Base-by-base conservation (phyloP, 2,888 invertebrate genomes). In the Drosophila eohydei region DNA sequence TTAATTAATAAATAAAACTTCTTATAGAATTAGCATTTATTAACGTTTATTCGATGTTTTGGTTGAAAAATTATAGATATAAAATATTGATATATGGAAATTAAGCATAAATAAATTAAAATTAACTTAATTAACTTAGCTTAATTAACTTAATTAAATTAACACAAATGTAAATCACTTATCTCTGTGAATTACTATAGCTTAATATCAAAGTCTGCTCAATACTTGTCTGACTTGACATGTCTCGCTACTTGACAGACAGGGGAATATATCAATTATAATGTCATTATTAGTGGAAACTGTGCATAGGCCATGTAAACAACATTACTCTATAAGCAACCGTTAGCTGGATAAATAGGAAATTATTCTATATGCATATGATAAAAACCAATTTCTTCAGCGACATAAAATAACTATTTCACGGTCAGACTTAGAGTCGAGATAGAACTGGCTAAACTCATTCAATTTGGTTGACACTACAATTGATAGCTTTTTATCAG, bases 401-500 rank as follows among this genome's bases (percentile, higher is more conserved):
- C n/a, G 7, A 50, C 52, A 28, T 14, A 26, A 66, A 50, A 14
- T 9, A 67, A 34, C 34, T 41, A 50, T 66, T 50, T 62, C 56
- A 38, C 40, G 51, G 60, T 40, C 40, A 12, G 21, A 26, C 11
- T n/a, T 1, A 2, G 21, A 51, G 43, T 9, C 16, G 40, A n/a
- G 38, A 36, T 61, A 56, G 59, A 69, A 78, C 36, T 63, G 32
- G 34, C 40, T 64, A 36, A 57, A 66, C 48, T 38, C 63, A 64
- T 66, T 71, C 69, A 56, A 70, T 57, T 57, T 32, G 48, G 40
- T 50, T 36, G 32, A 54, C 44, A 28, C 59, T 67, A 62, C 51
- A 57, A 66, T 38, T 60, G 64, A 26, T 54, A 61, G 59, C 48
- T 56, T 80, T 80, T 73, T 83, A 83, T 88, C 83, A 62, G 70